phyloP scores from a whole-genome alignment of 2,113 vertebrate genomes.

The Jaculus jaculus region DNA sequence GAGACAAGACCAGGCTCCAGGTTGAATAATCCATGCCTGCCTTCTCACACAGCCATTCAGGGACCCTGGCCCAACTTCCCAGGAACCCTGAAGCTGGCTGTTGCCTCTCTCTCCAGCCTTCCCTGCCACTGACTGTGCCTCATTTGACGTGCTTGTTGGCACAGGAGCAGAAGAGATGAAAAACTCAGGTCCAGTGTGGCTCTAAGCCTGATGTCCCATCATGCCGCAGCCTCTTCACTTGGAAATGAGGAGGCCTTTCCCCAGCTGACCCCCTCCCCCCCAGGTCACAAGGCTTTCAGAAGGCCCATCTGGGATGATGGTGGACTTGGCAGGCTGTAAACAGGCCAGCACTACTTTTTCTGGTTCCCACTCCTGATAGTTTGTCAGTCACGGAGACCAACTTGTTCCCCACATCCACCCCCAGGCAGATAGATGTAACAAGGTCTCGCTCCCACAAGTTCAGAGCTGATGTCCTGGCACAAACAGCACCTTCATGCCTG shows the following conservation, averaged over 20 bases:
- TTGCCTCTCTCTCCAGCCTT: not conserved
- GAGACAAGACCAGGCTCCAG: not conserved
- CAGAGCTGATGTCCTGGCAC: not conserved
- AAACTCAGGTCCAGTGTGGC: not conserved
- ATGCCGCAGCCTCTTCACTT: not conserved
- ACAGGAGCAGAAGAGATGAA: not conserved
- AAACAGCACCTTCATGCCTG: not conserved
- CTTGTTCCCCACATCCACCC: not conserved
- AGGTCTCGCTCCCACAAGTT: not conserved
- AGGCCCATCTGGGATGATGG: not conserved
- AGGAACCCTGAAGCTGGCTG: not conserved
- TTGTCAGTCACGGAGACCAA: not conserved
- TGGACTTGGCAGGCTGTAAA: not conserved
- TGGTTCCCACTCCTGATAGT: no score
- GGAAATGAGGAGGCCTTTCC: not conserved
- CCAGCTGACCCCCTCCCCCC: not conserved
- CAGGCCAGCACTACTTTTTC: not conserved
- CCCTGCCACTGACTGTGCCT: not conserved
- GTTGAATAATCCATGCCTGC: not conserved
- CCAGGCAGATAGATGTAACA: not conserved
- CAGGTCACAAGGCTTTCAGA: not conserved
- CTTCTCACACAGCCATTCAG: not conserved
- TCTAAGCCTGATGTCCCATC: rapidly evolving
- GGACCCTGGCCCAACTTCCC: not conserved
- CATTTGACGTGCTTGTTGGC: not conserved